These are phyloP conservation scores for Chrysopilus asiliformis DNA, from an alignment of 2,888 invertebrate species.

Conservation along the genomic window DNA sequence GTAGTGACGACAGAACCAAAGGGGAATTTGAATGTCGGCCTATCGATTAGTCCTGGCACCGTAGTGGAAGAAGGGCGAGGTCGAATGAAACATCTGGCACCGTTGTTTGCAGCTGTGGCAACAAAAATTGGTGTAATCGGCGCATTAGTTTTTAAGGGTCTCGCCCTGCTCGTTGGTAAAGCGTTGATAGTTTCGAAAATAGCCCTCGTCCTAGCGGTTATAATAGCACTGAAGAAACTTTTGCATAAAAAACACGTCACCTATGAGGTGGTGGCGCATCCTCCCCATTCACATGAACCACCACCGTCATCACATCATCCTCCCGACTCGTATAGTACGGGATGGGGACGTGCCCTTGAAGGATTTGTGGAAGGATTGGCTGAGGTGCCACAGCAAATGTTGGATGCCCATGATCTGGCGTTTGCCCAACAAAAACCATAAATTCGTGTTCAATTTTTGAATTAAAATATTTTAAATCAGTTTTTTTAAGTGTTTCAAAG, in stretches of 20 bases:
- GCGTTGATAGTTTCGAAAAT: constrained; percentile 74
- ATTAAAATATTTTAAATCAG: no score
- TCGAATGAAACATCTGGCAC: constrained; percentile 55
- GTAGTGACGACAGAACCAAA: constrained; percentile 56
- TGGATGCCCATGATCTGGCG: constrained; percentile 46
- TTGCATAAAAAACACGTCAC: constrained; percentile 57
- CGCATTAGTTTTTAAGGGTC: constrained; percentile 65
- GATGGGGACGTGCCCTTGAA: constrained; percentile 44
- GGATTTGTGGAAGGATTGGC: constrained; percentile 36
- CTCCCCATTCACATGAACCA: constrained; percentile 38
- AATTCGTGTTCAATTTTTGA: no score
- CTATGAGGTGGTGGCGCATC: constrained; percentile 61
- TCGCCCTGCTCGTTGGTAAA: constrained; percentile 71
- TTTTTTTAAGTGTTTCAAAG: no score
- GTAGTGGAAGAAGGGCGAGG: constrained; percentile 51
- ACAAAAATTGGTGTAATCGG: constrained; percentile 71
- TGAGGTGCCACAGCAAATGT: constrained; percentile 33
- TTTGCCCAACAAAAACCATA: constrained; percentile 43
- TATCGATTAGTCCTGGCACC: constrained; percentile 52
- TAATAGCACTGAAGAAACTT: constrained; percentile 71
- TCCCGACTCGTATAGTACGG: constrained; percentile 42
- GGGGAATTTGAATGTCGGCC: constrained; percentile 45
- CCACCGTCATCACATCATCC: constrained; percentile 1
- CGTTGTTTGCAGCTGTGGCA: constrained; percentile 56
- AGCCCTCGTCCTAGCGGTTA: constrained; percentile 62